A percentile compares a stretch with the other conserved stretches of the same genome.
Evolutionary conservation across 2,797 vertebrate genomes (phyloP).

Genomic region (Loriculus beryllinus): DNA sequence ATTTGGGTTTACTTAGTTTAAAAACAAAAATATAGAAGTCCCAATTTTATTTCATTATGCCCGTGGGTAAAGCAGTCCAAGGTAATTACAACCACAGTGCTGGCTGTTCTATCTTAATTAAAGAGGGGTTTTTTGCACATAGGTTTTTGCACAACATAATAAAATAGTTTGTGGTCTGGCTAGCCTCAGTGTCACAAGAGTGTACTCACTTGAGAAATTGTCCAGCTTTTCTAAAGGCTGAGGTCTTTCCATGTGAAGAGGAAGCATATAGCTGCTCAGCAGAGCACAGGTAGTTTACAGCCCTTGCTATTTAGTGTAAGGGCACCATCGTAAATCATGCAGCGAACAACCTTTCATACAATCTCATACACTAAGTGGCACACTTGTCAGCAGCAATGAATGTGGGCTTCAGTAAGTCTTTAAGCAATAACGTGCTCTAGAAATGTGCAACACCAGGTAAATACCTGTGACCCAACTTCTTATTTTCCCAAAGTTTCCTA

Average conservation of each 20-base stretch:
- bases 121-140: constrained; percentile 52
- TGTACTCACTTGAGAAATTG: constrained; percentile 41
- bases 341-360: neutral
- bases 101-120: constrained; percentile 66
- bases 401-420: constrained; percentile 22
- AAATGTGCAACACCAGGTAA: neutral
- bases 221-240: constrained; percentile 49
- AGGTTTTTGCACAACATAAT: constrained; percentile 59
- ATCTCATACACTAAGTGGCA: neutral
- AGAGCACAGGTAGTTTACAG: constrained; percentile 36
- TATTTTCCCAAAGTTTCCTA: neutral
- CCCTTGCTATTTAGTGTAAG: constrained; percentile 18
- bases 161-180: constrained; percentile 62
- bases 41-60: constrained; percentile 65
- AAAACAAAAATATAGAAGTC: constrained; percentile 50
- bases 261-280: constrained; percentile 3
- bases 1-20: constrained; percentile 70
- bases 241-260: constrained; percentile 20
- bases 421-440: neutral
- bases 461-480: neutral
- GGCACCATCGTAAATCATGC: neutral
- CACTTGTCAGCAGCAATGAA: constrained; percentile 50
- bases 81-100: constrained; percentile 50
- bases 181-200: constrained; percentile 55
- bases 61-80: constrained; percentile 52